phyloP scores from a whole-genome alignment of 2,888 invertebrate genomes.

The Branchipolynoe longqiensis region DNA sequence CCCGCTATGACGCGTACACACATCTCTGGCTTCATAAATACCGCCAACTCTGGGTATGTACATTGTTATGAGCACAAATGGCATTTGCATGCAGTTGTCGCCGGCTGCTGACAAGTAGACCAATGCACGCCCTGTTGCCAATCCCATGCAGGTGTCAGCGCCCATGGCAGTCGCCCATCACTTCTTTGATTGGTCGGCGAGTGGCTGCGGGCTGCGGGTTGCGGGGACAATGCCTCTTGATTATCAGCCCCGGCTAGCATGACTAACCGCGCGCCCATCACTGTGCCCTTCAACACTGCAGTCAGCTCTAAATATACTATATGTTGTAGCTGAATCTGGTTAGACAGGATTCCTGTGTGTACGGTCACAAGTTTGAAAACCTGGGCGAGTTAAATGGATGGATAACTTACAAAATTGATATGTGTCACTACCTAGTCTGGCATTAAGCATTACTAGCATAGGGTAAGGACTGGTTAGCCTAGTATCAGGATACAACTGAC shows the following conservation, averaged over 20 bases:
- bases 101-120: neutral
- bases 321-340: too few species aligned
- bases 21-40: neutral
- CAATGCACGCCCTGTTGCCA: constrained; percentile 7
- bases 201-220: neutral
- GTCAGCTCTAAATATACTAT: too few species aligned
- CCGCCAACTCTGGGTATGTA: neutral
- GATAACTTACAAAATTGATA: too few species aligned
- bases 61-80: constrained; percentile 31
- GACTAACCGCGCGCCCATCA: neutral
- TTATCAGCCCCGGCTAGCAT: constrained; percentile 18
- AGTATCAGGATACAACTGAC: too few species aligned
- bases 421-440: too few species aligned
- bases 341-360: too few species aligned
- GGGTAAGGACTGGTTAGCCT: too few species aligned
- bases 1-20: neutral
- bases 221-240: constrained; percentile 23
- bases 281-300: too few species aligned
- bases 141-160: neutral
- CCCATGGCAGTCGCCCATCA: neutral
- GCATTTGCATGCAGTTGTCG: constrained; percentile 18
- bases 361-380: too few species aligned
- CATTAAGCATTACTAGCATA: too few species aligned
- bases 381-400: too few species aligned
- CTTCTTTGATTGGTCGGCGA: neutral